These are phyloP conservation scores for Chymomyza caudatula DNA, from an alignment of 2,888 invertebrate species.

Conservation along the genomic window DNA sequence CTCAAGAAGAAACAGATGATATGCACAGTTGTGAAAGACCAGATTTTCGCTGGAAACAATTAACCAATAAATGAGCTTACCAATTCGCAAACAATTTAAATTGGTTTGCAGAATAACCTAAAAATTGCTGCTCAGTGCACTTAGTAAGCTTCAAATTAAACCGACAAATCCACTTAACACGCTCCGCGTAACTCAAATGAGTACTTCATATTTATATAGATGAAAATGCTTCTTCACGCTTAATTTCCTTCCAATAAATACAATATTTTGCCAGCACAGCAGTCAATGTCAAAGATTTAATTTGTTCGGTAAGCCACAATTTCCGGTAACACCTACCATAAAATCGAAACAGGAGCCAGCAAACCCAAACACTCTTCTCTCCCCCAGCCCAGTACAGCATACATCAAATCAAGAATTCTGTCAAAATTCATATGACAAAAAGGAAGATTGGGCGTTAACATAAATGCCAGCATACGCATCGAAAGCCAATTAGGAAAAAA, in stretches of 20 bases:
- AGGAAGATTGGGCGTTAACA: slow-evolving; percentile 15
- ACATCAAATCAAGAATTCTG: slow-evolving; percentile 67
- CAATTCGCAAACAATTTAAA: background rate
- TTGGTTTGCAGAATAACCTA: too few relatives aligned
- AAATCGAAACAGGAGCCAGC: slow-evolving; percentile 5
- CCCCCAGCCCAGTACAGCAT: slow-evolving; percentile 12
- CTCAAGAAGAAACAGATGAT: too few relatives aligned
- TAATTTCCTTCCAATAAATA: slow-evolving; percentile 68
- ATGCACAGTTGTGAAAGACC: too few relatives aligned
- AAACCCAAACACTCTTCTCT: background rate
- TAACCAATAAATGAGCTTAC: background rate
- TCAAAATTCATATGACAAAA: slow-evolving; percentile 60
- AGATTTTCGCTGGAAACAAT: too few relatives aligned
- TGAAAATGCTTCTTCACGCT: slow-evolving; percentile 36
- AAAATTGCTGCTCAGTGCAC: background rate
- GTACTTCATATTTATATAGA: background rate
- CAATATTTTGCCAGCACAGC: slow-evolving; percentile 46
- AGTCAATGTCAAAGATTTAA: slow-evolving; percentile 52
- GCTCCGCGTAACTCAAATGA: slow-evolving; percentile 1
- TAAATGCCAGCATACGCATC: slow-evolving; percentile 54
- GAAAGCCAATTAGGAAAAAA: slow-evolving; percentile 66
- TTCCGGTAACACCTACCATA: slow-evolving; percentile 62
- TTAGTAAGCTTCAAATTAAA: background rate
- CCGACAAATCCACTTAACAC: slow-evolving; percentile 52
- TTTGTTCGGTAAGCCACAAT: slow-evolving; percentile 61